A percentile compares a stretch with the other conserved stretches of the same genome.
Conservation (phyloP, 2,888 invertebrate species). For the Microctonus hyperodae region DNA sequence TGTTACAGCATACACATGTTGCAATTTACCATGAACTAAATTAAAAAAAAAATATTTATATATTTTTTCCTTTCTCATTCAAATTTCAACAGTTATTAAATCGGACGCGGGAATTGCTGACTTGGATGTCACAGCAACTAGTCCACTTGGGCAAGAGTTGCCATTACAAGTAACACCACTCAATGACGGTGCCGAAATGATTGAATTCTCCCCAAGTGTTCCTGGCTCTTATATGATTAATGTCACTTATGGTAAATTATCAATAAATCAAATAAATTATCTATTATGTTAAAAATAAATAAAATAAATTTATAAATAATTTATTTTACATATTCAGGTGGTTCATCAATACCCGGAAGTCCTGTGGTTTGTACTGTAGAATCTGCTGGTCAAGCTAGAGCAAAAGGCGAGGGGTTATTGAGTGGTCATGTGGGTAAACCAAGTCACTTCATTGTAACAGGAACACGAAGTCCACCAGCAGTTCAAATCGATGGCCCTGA, state of each 20-base stretch:
- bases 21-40: not conserved
- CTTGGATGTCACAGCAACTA: conserved; percentile 85
- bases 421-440: conserved; percentile 65
- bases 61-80: conserved; percentile 8
- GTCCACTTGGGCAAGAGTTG: conserved; percentile 84
- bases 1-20: not conserved
- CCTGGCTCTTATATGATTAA: conserved; percentile 77
- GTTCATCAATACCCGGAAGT: conserved; percentile 61
- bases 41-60: not conserved
- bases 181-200: conserved; percentile 74
- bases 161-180: conserved; percentile 79
- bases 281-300: not conserved
- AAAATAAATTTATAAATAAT: not conserved
- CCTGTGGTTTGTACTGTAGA: conserved; percentile 68
- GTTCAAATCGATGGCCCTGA: conserved; percentile 69
- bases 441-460: conserved; percentile 65
- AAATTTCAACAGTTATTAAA: conserved; percentile 70
- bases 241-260: conserved; percentile 69
- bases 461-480: conserved; percentile 60
- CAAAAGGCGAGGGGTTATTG: conserved; percentile 69
- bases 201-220: conserved; percentile 85
- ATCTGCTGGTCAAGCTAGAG: conserved; percentile 68
- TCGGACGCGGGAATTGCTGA: conserved; percentile 86
- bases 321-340: conserved; percentile 44
- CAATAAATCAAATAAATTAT: too few relatives aligned